Conservation (phyloP, 2,888 invertebrate species). For the Melipona beecheii region DNA sequence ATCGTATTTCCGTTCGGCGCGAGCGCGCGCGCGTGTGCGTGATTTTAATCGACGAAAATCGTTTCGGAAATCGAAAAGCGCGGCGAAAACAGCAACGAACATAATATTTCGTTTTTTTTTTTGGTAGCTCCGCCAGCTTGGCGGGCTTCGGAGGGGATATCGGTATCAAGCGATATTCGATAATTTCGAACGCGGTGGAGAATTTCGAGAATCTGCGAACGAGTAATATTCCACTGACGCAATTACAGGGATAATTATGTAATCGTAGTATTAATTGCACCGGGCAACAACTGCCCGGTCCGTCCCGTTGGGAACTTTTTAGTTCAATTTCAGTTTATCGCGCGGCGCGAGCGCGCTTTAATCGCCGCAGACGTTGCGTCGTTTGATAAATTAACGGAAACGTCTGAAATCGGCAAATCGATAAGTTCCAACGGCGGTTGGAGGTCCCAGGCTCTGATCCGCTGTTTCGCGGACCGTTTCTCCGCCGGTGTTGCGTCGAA, state of each 20-base stretch:
- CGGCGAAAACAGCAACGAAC: conserved; percentile 20
- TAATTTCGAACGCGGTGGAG: background rate
- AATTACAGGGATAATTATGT: background rate
- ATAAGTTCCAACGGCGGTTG: too few species aligned
- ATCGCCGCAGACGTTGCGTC: background rate
- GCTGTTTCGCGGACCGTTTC: too few species aligned
- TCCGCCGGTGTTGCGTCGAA: too few species aligned
- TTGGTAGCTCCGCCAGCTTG: conserved; percentile 20
- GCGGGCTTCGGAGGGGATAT: conserved; percentile 9
- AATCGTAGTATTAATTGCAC: background rate
- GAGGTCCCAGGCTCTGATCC: too few species aligned
- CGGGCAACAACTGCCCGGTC: background rate
- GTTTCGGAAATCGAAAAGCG: conserved; percentile 52
- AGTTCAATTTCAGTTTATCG: background rate
- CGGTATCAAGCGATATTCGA: conserved; percentile 17
- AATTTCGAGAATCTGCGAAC: conserved; percentile 15
- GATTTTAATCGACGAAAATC: conserved; percentile 62
- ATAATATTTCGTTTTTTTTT: conserved; percentile 37
- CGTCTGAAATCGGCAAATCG: background rate
- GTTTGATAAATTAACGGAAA: background rate
- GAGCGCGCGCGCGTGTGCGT: too few species aligned
- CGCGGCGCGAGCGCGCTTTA: background rate
- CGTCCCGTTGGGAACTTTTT: background rate
- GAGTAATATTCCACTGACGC: background rate
- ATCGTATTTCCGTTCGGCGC: conserved; percentile 1